phyloP scores from a whole-genome alignment of 2,888 invertebrate genomes.

The Mantis religiosa region DNA sequence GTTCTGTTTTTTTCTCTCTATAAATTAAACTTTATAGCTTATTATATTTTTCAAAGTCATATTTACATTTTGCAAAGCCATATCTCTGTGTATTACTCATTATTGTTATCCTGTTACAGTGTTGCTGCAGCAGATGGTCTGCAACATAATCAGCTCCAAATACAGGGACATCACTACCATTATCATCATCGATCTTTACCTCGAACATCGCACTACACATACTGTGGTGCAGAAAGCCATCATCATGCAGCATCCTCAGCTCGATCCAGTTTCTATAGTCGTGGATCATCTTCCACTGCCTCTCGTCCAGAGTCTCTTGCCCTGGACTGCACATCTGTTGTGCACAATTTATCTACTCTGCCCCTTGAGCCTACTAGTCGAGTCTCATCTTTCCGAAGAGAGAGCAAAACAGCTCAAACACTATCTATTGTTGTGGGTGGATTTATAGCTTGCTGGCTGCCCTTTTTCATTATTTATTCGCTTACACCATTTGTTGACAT shows the following conservation, averaged over 20 bases:
- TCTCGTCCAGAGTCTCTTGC: constrained; percentile 53
- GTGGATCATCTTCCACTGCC: constrained; percentile 37
- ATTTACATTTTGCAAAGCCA: too few relatives aligned
- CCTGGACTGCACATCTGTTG: constrained; percentile 43
- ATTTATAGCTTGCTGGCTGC: constrained; percentile 83
- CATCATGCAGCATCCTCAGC: constrained; percentile 31
- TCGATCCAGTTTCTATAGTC: constrained; percentile 24
- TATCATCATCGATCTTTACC: constrained; percentile 23
- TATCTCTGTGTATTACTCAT: background rate
- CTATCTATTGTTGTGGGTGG: constrained; percentile 83
- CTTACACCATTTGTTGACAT: constrained; percentile 71
- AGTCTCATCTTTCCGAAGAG: constrained; percentile 55
- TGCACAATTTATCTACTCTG: background rate
- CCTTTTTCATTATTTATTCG: constrained; percentile 79
- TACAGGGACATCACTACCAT: constrained; percentile 21
- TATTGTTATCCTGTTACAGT: background rate
- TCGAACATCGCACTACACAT: constrained; percentile 27
- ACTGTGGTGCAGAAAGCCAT: constrained; percentile 16
- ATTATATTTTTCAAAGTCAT: background rate
- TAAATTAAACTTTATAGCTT: too few relatives aligned
- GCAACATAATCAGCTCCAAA: constrained; percentile 1
- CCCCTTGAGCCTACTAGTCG: constrained; percentile 26
- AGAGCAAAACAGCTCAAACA: constrained; percentile 85
- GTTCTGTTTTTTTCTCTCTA: too few relatives aligned
- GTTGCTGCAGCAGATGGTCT: constrained; percentile 1